Evolutionary conservation across 1,140 invertebrate genomes (phyloP).

Genomic region (Campoletis sonorensis): DNA sequence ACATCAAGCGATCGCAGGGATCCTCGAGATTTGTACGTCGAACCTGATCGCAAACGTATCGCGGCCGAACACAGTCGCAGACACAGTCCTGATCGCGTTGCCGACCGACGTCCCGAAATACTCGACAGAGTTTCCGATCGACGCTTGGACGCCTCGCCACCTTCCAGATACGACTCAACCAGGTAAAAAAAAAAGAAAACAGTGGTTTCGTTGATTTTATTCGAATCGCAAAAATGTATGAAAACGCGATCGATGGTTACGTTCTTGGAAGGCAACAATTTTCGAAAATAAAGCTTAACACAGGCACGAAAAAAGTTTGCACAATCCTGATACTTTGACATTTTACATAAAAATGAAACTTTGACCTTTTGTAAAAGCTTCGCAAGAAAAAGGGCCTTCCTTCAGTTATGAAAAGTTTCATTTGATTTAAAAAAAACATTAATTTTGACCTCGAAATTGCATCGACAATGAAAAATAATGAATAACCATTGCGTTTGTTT

Average conservation of each 20-base stretch:
- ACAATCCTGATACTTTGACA: too few relatives aligned
- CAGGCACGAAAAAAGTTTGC: too few relatives aligned
- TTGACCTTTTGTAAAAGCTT: too few relatives aligned
- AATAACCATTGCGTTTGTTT: constrained; percentile 33
- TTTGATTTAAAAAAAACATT: too few relatives aligned
- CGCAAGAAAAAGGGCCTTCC: too few relatives aligned
- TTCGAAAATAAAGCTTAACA: too few relatives aligned
- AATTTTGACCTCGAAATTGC: background rate
- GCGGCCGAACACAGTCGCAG: constrained; percentile 68
- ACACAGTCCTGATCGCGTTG: constrained; percentile 68
- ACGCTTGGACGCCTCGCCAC: constrained; percentile 67
- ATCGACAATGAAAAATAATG: too few relatives aligned
- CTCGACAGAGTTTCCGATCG: constrained; percentile 71
- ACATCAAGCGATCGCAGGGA: constrained; percentile 70
- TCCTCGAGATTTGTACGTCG: constrained; percentile 68
- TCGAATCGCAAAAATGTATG: too few relatives aligned
- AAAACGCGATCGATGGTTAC: too few relatives aligned
- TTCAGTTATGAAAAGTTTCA: too few relatives aligned
- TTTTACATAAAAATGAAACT: too few relatives aligned
- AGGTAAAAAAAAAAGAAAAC: constrained; percentile 56
- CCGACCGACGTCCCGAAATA: constrained; percentile 68
- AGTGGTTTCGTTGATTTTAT: background rate
- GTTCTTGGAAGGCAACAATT: too few relatives aligned
- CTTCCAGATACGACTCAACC: constrained; percentile 70
- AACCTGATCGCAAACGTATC: constrained; percentile 71